phyloP scores from a whole-genome alignment of 1,140 invertebrate species.

The Leptoteleia sp. region DNA sequence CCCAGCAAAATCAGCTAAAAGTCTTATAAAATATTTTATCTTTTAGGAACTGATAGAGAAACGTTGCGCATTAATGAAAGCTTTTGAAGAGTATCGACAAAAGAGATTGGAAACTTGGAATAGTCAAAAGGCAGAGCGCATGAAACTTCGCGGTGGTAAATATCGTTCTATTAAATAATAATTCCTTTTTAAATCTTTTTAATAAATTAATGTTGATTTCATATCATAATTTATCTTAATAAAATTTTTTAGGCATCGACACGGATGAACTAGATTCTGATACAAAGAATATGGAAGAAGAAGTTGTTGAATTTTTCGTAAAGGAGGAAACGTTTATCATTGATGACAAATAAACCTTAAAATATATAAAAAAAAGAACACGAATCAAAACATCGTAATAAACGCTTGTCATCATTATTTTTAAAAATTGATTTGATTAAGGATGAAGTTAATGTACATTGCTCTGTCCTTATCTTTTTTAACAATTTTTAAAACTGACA shows the following conservation, averaged over 20 bases:
- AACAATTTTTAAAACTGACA: neutral
- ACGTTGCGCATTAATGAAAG: slow-evolving; percentile 92
- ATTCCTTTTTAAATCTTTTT: too few species aligned
- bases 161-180: too few species aligned
- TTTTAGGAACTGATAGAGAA: slow-evolving; percentile 94
- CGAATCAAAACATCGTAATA: neutral
- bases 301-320: slow-evolving; percentile 98
- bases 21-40: neutral
- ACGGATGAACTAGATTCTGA: slow-evolving; percentile 94
- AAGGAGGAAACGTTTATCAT: slow-evolving; percentile 95
- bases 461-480: neutral
- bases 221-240: too few species aligned
- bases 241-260: slow-evolving; percentile 93
- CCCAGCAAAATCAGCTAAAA: too few species aligned
- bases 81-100: slow-evolving; percentile 91
- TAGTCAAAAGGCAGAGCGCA: slow-evolving; percentile 88
- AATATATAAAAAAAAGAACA: slow-evolving; percentile 5
- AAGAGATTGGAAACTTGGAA: slow-evolving; percentile 88
- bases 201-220: too few species aligned
- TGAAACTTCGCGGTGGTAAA: slow-evolving; percentile 93
- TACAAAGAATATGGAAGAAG: slow-evolving; percentile 94
- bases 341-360: slow-evolving; percentile 80
- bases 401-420: too few species aligned
- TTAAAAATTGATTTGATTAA: slow-evolving; percentile 1
- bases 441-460: neutral